Base-by-base conservation (phyloP, 2,797 vertebrate genomes). In the Channallabes apus region DNA sequence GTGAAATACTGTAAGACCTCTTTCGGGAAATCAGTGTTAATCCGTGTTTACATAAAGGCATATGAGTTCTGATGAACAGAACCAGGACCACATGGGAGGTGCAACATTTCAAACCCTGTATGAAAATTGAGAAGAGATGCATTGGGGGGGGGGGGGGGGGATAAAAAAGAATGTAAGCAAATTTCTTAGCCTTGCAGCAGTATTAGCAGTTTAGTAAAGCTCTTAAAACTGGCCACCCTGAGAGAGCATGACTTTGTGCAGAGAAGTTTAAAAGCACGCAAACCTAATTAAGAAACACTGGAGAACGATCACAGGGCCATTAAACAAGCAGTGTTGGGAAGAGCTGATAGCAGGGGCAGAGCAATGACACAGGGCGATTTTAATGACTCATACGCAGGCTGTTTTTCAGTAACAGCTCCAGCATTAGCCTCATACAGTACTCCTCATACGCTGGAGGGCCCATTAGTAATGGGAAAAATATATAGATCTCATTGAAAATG, bases 221-320 rank as follows among this genome's bases (percentile, higher is more conserved):
- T 64, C 56, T 69, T 69, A 71, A 80, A 86, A 72, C 35, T 38
- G 78, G 32, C 78, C 82, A 83, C 29, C 83, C 67, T 73, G 67
- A 77, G 65, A 67, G 85, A 56, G 77, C 27, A 59, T 76, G 85
- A 82, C 72, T 84, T 71, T 80, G 51, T 75, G 58, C 80, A 38
- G 51, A 72, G 80, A 86, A 86, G 77, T 86, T 84, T 84, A 75
- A 86, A 87, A 87, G 87, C 82, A 86, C 86, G 77, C 67, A 83
- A 75, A 87, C 35, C 82, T 88, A 87, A 88, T 89, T 87, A 89
- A 87, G 88, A 76, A 64, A 72, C 62, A 56, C 62, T 65, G 35
- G 79, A 84, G 75, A 84, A 72, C 46, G 67, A 84, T 80, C 83
- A 85, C 85, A 85, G 64, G 59, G 75, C 87, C 83, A 86, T 86